These are phyloP conservation scores for Bergia sp. DNA, from an alignment of 92 coral and sea anemone species.

Conservation along the genomic window DNA sequence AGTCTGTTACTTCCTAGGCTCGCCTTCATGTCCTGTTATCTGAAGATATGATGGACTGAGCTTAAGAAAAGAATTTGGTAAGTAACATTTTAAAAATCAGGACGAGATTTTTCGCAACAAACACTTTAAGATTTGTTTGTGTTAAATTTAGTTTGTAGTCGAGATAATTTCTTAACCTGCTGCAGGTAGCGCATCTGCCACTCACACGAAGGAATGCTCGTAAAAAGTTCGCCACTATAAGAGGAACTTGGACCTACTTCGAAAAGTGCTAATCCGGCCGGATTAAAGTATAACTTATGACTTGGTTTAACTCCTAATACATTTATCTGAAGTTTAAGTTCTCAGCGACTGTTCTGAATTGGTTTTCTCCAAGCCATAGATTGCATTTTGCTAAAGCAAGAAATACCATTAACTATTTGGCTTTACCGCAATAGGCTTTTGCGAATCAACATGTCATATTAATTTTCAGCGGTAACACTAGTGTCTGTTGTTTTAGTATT, in stretches of 20 bases:
- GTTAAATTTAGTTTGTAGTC: constrained; percentile 15
- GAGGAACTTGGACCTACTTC: background rate
- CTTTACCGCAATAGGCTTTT: no score
- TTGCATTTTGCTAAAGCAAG: no score
- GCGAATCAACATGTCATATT: no score
- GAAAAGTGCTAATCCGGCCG: background rate
- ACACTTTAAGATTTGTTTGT: background rate
- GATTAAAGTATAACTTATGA: no score
- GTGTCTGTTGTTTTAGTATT: no score
- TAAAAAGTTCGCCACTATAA: background rate
- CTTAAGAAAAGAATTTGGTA: background rate
- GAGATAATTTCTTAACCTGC: constrained; percentile 17
- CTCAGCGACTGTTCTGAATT: no score
- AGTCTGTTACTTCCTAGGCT: background rate
- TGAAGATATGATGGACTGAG: constrained; percentile 6
- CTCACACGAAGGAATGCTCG: background rate
- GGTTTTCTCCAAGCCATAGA: no score
- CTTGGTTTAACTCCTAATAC: background rate
- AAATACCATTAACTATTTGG: no score
- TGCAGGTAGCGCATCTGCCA: background rate
- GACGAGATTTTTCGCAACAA: background rate
- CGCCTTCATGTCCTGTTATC: background rate
- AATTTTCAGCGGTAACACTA: no score
- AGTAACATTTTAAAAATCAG: background rate
- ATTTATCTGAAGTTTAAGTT: no score